Evolutionary conservation across 2,113 vertebrate species (phyloP).

Genomic region (Mus spicilegus): DNA sequence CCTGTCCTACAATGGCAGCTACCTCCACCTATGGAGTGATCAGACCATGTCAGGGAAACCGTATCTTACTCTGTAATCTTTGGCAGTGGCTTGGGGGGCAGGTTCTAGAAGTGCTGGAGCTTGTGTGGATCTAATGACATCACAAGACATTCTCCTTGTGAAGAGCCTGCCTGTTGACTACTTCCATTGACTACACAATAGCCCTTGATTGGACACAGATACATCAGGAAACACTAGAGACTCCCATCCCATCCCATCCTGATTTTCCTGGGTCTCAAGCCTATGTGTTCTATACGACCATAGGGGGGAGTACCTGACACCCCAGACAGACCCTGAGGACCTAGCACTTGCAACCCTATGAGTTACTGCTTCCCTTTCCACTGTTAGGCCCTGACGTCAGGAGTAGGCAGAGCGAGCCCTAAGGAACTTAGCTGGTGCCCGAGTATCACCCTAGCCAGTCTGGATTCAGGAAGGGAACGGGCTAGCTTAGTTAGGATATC

Average conservation of each 20-base stretch:
- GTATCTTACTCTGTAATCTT: neutral
- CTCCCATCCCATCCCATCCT: no score
- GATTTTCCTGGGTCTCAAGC: neutral
- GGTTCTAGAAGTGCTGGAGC: no score
- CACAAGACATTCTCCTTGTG: neutral
- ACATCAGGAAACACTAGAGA: neutral
- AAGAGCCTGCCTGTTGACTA: neutral
- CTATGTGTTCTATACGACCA: no score
- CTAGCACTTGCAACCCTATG: neutral
- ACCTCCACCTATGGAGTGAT: rapidly evolving
- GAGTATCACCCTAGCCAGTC: neutral
- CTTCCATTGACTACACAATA: neutral
- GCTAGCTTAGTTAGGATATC: neutral
- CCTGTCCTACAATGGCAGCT: no score
- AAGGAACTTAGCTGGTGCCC: neutral
- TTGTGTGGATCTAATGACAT: rapidly evolving
- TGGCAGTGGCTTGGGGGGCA: neutral
- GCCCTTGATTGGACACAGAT: neutral
- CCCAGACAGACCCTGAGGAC: neutral
- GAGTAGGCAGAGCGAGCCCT: neutral
- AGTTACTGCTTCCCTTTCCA: neutral
- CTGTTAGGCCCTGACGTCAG: neutral
- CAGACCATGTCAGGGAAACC: neutral
- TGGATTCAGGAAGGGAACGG: neutral
- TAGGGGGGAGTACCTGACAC: no score